Base-by-base conservation (phyloP, 2,113 vertebrate species). In the Neolamprologus sp. region DNA sequence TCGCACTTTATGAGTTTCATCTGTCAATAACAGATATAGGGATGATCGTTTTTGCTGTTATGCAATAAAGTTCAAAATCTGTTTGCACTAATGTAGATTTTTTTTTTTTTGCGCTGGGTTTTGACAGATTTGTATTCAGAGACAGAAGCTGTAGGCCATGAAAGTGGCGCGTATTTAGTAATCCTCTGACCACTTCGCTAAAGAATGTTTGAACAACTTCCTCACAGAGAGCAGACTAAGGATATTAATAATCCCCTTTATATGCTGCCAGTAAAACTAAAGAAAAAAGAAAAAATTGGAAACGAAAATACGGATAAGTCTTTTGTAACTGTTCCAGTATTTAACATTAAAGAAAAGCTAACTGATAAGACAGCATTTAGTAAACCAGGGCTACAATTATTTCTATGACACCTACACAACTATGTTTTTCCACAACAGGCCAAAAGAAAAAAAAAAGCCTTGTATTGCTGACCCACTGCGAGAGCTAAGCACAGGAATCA, bases 1-100 rank as follows among this genome's bases (percentile, higher is more conserved):
- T 95, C 89, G 96, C 96, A 97, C 97, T 97, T 97, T 97, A 96
- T 94, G 87, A 93, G 94, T 96, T 96, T 93, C 90, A 94, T 95
- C 94, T 92, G 94, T 96, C 94, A 94, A 87, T 84, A 95, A 90
- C 84, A 89, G 89, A 83, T 88, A 75, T 75, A 86, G 88, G 82
- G 86, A 89, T 75, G 68, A 55, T 92, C 51, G 71, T 93, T 95
- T 65, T 95, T 95, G 96, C 95, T 96, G 94, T 95, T 95, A 96
- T 96, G 96, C 96, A 96, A 96, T 97, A 96, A 96, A 92, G 90
- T 91, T 71, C 19, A 71, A 82, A 37, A 85, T 82, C 80, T 83
- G 84, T 95, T 96, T 96, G 94, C 94, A 96, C 95, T 96, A 92
- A 92, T 85, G 89, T 93, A 90, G 92, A 91, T 63, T 63, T 63